A percentile compares a stretch with the other conserved stretches of the same genome.
Conservation (phyloP, 1,140 invertebrate genomes). For the Nylanderia fulva region DNA sequence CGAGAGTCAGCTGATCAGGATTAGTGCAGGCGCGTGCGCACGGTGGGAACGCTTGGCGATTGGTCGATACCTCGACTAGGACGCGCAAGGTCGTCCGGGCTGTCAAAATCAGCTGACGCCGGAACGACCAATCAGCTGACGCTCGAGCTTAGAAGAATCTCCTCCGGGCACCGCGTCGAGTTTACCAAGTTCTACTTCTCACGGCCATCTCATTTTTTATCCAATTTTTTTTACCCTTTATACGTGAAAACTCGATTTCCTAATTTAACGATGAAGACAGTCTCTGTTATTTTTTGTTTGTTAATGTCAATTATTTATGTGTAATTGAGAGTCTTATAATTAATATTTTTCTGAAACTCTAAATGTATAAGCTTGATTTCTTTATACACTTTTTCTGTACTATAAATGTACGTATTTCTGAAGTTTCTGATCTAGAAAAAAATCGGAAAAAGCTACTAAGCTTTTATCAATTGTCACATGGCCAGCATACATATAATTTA, state of each 20-base stretch:
- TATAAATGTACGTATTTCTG: neutral
- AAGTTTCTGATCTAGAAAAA: neutral
- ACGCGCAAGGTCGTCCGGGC: conserved; percentile 73
- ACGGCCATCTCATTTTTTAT: neutral
- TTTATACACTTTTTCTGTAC: neutral
- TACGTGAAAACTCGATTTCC: neutral
- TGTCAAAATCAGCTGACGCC: conserved; percentile 80
- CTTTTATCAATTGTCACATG: no score
- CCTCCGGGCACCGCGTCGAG: neutral
- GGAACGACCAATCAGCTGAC: conserved; percentile 74
- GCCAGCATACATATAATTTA: no score
- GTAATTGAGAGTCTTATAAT: neutral
- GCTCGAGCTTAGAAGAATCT: conserved; percentile 44
- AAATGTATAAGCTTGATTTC: neutral
- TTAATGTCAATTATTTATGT: neutral
- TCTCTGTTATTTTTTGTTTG: neutral
- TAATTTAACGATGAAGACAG: neutral
- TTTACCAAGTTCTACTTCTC: neutral
- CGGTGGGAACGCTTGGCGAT: conserved; percentile 31
- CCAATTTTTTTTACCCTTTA: neutral
- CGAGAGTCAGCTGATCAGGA: conserved; percentile 58
- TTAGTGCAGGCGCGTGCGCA: conserved; percentile 49
- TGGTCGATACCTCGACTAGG: conserved; percentile 55
- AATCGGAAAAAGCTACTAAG: no score
- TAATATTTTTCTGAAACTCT: neutral